Evolutionary conservation across 2,113 vertebrate species (phyloP), one percentile per base, ranked within the genome.

Genomic region (Cathartes aura): DNA sequence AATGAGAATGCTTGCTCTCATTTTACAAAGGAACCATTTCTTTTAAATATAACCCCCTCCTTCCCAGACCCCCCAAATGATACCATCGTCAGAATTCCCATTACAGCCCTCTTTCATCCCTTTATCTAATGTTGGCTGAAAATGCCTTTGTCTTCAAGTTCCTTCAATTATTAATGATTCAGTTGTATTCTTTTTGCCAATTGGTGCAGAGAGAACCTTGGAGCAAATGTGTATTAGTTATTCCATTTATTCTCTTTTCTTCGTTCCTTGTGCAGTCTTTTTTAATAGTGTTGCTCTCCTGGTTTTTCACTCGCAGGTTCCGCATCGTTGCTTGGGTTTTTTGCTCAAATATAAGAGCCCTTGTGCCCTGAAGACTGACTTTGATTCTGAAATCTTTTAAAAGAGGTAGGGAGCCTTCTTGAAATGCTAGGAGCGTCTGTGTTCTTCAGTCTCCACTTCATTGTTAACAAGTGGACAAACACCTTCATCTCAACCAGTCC

Each of bases 111-210:
- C 82, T 97, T 91, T 97, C 74, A 60, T 76, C 76, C 32, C 67
- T 93, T 90, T 83, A 84, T 92, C 48, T 78, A 67, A 63, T 11
- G 9, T n/a, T 94, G 84, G 70, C 92, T 89, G 81, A 92, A 94
- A 96, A 94, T 95, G 76, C 79, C 88, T 94, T 96, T 97, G 97
- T 97, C 78, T 94, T 95, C 81, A 48, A 85, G 70, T 90, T 95
- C 62, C 93, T 96, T 97, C 92, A 86, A 23, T 96, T 95, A 84
- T 94, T 87, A 81, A 68, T 94, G 87, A 95, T 95, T 89, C 63
- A 75, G 55, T 94, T 73, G 87, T 80, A 81, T 91, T 97, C 89
- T 95, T 95, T 94, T 92, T 94, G 92, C 87, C 86, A 97, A 90
- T 36, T 91, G 92, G 92, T 90, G 36, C 84, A 91, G 95, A 94